Base-by-base conservation (phyloP, 2,888 invertebrate genomes). In the Caenorhabditis sp. region DNA sequence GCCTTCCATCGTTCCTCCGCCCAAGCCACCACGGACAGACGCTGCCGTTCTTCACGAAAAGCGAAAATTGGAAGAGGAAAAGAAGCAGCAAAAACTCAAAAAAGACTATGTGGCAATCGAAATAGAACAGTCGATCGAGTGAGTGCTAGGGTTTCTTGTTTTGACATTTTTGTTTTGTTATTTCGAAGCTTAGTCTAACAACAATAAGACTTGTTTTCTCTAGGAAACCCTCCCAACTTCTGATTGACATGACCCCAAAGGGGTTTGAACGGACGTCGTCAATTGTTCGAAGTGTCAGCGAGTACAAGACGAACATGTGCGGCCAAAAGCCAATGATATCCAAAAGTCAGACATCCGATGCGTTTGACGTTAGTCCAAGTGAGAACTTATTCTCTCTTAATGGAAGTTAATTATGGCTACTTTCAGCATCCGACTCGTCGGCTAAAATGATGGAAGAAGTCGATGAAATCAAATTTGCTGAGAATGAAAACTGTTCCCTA, bases 261-360 rank as follows among this genome's bases (percentile, higher is more conserved):
- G 58, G 37, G 53, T 74, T 80, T 47, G 60, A 74, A 11, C 35
- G 81, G 26, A 67, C 65, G 22, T 69, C 82, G 18, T 89, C 92
- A 18, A 92, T 92, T 80, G 91, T 92, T 2, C 85, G 91, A 28
- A 90, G 89, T 77, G 88, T 90, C 44, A 91, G 91, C 56, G 91
- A 92, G 53, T 88, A 89, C 80, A 90, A 89, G 51, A 83, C 88
- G 11, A 83, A 53, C 51, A n/a, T 56, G 4, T 77, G 65, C 37
- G 76, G 51, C n/a, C 67, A 80, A 24, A 58, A 82, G 20, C 71
- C 74, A 13, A 80, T 80, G 65, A 85, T 88, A 40, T 77, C 85
- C 11, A 85, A 88, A 53, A 89, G 89, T 69, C 85, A 82, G 60
- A 87, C 87, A 2, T 86, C 88, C 18, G 87, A 89, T 62, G 84